phyloP scores from a whole-genome alignment of 2,888 invertebrate species.

The Leucoptera coffeella region DNA sequence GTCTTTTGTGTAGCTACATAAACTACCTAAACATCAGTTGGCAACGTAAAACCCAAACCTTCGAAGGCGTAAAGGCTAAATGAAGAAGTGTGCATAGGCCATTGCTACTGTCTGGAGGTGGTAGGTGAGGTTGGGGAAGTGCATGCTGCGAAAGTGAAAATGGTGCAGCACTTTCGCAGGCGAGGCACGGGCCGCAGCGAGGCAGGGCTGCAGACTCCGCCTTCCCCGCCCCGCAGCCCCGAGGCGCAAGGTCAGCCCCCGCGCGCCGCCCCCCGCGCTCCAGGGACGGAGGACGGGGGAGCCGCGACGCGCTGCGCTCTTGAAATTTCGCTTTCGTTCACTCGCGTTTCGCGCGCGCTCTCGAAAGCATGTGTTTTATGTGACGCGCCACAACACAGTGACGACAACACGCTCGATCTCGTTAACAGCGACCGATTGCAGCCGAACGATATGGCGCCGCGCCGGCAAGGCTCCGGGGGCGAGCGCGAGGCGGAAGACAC shows the following conservation, averaged over 20 bases:
- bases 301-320: slow-evolving; percentile 52
- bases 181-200: slow-evolving; percentile 12
- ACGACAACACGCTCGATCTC: slow-evolving; percentile 36
- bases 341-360: slow-evolving; percentile 54
- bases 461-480: slow-evolving; percentile 44
- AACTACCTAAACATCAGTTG: too few species aligned
- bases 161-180: slow-evolving; percentile 48
- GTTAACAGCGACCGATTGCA: slow-evolving; percentile 15
- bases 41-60: too few species aligned
- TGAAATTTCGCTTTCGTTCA: slow-evolving; percentile 67
- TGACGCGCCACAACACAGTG: slow-evolving; percentile 36
- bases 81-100: too few species aligned
- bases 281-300: slow-evolving; percentile 18
- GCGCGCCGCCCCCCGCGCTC: slow-evolving; percentile 29
- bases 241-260: slow-evolving; percentile 33
- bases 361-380: slow-evolving; percentile 53
- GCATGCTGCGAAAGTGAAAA: slow-evolving; percentile 51
- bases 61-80: too few species aligned
- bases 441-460: slow-evolving; percentile 36
- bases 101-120: too few species aligned
- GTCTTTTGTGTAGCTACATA: too few species aligned
- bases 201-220: slow-evolving; percentile 21
- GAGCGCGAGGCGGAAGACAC: slow-evolving; percentile 43
- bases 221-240: slow-evolving; percentile 11
- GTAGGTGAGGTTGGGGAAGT: too few species aligned